Base-by-base conservation (phyloP, 2,888 invertebrate genomes). In the Acrobasis suavella region DNA sequence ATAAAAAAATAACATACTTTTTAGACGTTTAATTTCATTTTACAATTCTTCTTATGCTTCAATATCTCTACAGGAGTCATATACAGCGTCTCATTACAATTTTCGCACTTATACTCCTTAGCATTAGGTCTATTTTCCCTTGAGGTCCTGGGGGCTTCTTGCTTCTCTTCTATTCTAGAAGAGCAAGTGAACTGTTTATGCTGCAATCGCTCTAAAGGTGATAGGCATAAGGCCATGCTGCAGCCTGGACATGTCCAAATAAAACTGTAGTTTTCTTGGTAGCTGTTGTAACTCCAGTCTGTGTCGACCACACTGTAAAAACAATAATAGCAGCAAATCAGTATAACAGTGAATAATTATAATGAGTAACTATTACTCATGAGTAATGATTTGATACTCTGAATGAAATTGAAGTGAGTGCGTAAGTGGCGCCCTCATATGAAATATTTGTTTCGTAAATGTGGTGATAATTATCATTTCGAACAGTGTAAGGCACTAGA, bases 61-160 rank as follows among this genome's bases (percentile, higher is more conserved):
- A 98, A 92, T 81, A 97, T 96, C 82, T 98, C 97, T 22, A 96
- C 96, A 6, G 96, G 95, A 12, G 96, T 96, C 69, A 98, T 87
- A 73, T 94, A 92, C 64, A 97, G 84, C 7, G 93, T 93, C 71
- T 94, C 89, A 2, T 93, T 88, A 85, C 98, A 98, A 71, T 84
- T 92, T 10, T 94, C 89, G 82, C 98, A 98, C 70, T 93, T 93
- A 86, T 94, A 97, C 52, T 93, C 87, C 80, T 93, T 93, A 0
- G 93, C 89, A 78, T 95, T 96, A 62, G 94, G 89, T 77, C 83
- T 84, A 68, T 77, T 86, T 74, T 86, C 80, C 72, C 74, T 81
- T 70, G 67, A 67, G 64, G 69, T 67, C 65, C 75, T 81, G 0
- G 76, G 71, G 10, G 75, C 72, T 58, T 83, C 88, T 71, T 80